Evolutionary conservation across 2,113 vertebrate species (phyloP).

Genomic region (Arenaria interpres): DNA sequence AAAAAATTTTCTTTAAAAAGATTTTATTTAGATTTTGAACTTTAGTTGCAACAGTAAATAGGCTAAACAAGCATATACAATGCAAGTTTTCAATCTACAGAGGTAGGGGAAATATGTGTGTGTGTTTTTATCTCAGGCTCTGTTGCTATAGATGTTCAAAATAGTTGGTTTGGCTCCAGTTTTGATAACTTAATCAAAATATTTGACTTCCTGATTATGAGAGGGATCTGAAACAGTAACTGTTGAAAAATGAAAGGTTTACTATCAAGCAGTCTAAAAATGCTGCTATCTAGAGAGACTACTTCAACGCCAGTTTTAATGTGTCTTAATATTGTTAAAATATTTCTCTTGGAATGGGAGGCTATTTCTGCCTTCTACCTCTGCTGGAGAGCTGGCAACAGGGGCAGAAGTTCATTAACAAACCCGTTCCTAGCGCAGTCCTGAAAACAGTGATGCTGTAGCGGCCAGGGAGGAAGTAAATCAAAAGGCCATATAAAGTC

Average conservation of each 20-base stretch:
- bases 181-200: slow-evolving; percentile 12
- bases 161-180: not conserved
- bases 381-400: not conserved
- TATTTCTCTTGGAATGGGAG: not conserved
- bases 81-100: not conserved
- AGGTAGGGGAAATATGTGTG: not conserved
- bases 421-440: not conserved
- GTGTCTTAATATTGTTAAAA: not conserved
- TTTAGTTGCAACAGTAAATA: not conserved
- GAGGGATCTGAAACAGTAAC: not conserved
- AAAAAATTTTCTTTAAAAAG: not conserved
- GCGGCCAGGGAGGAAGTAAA: not conserved
- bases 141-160: not conserved
- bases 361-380: not conserved
- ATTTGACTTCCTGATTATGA: not conserved
- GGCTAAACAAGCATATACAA: not conserved
- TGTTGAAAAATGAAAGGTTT: not conserved
- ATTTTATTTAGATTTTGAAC: not conserved
- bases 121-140: not conserved
- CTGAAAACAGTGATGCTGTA: not conserved
- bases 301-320: not conserved
- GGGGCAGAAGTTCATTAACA: not conserved
- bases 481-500: not conserved
- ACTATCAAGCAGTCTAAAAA: not conserved
- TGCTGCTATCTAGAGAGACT: not conserved